Conservation (phyloP, 2,113 vertebrate genomes). For the Hystrix brachyura region DNA sequence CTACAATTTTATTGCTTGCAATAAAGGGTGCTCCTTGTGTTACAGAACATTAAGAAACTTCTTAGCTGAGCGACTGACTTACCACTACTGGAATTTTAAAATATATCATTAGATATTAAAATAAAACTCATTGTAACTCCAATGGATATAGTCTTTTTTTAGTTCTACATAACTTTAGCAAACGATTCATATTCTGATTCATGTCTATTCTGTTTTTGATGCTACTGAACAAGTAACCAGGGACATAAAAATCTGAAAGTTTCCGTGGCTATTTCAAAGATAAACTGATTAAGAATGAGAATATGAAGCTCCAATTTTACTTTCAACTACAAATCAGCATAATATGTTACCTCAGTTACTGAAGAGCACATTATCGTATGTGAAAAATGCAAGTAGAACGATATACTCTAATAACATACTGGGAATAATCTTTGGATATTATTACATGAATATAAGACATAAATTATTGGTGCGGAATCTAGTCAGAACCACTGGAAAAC, state of each 20-base stretch:
- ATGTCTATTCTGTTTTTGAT: not conserved
- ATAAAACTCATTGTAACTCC: not conserved
- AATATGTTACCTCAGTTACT: not conserved
- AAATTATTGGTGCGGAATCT: not conserved
- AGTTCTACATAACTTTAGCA: constrained; percentile 21
- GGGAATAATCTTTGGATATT: not conserved
- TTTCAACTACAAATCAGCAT: constrained; percentile 21
- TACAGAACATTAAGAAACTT: constrained; percentile 72
- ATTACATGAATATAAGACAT: not conserved
- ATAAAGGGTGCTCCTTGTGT: constrained; percentile 67
- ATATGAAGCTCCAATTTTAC: constrained; percentile 11
- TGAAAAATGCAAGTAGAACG: constrained; percentile 19
- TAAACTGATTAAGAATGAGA: constrained; percentile 34
- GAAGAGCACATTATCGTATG: constrained; percentile 12
- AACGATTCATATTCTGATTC: not conserved
- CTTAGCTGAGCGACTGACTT: constrained; percentile 66
- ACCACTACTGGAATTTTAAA: constrained; percentile 75
- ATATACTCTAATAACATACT: constrained; percentile 9
- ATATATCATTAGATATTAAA: constrained; percentile 66
- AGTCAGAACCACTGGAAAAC: not conserved
- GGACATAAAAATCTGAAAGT: constrained; percentile 10
- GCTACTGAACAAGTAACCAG: not conserved
- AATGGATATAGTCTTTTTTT: not conserved
- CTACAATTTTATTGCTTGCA: constrained; percentile 79
- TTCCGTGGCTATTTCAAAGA: not conserved